These are phyloP conservation scores for Hassar affinis DNA, from an alignment of 2,113 vertebrate genomes.

Conservation along the genomic window DNA sequence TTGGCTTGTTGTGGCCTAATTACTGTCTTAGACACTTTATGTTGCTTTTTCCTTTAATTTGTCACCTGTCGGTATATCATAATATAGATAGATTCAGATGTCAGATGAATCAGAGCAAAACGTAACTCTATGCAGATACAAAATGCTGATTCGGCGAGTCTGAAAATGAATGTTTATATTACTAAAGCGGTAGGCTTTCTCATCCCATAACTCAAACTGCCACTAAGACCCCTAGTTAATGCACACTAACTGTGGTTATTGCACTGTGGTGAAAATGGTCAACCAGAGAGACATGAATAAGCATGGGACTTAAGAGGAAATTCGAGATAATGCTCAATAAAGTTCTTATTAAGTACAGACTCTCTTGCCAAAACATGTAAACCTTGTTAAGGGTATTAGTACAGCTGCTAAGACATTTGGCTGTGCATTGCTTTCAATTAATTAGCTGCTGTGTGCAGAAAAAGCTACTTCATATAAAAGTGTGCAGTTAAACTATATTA, in stretches of 20 bases:
- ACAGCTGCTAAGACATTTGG: background rate
- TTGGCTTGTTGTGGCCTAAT: background rate
- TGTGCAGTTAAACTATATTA: background rate
- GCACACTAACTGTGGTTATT: background rate
- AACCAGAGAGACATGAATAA: conserved; percentile 2
- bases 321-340: background rate
- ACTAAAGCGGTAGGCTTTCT: background rate
- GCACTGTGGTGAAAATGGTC: background rate
- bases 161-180: background rate
- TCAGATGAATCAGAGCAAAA: background rate
- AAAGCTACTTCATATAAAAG: background rate
- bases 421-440: background rate
- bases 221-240: background rate
- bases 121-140: background rate
- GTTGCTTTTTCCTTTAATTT: background rate
- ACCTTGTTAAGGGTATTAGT: background rate
- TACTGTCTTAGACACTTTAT: background rate
- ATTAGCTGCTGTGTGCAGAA: background rate
- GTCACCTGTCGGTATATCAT: background rate
- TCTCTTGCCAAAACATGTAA: background rate
- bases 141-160: background rate
- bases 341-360: conserved; percentile 1
- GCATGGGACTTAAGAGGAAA: background rate
- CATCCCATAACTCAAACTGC: background rate
- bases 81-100: background rate